These are phyloP conservation scores for Drosophila anomelani DNA, from an alignment of 2,888 invertebrate species.

Conservation along the genomic window DNA sequence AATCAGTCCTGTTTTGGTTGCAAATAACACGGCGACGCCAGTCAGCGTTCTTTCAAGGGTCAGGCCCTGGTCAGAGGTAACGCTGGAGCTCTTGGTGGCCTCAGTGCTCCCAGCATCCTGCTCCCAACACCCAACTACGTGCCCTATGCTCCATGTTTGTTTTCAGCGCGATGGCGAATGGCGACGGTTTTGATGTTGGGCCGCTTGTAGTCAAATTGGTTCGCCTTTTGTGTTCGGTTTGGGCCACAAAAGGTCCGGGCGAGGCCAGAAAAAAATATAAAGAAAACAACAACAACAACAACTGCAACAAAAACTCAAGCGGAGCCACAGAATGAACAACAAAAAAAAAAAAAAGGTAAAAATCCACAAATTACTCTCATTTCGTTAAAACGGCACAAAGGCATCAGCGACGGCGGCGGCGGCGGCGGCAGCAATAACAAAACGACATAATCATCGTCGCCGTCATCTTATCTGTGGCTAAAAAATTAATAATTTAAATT, in stretches of 20 bases:
- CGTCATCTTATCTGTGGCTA: conserved; percentile 79
- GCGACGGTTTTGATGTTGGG: conserved; percentile 73
- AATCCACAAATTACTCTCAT: conserved; percentile 78
- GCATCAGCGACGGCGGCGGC: conserved; percentile 45
- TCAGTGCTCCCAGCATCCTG: not conserved
- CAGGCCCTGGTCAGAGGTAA: conserved; percentile 1
- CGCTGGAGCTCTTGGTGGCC: not conserved
- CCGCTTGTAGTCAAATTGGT: conserved; percentile 75
- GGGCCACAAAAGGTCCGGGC: conserved; percentile 47
- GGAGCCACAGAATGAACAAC: conserved; percentile 25
- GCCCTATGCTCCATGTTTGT: conserved; percentile 61
- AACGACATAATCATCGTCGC: conserved; percentile 81
- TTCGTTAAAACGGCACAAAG: conserved; percentile 78
- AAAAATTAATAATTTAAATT: conserved; percentile 84
- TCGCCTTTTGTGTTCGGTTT: conserved; percentile 64
- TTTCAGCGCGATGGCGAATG: conserved; percentile 53
- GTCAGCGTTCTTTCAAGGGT: not conserved
- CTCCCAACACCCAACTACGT: not conserved
- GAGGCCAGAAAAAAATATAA: conserved; percentile 33
- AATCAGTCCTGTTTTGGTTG: conserved; percentile 11
- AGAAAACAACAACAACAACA: conserved; percentile 33
- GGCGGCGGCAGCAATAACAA: conserved; percentile 71
- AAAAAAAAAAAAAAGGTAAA: conserved; percentile 64
- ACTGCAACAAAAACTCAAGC: conserved; percentile 25
- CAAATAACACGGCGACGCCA: not conserved